Evolutionary conservation across 2,797 vertebrate genomes (phyloP), one percentile per base, ranked within the genome.

Genomic region (Melanotaenia maccullochi): DNA sequence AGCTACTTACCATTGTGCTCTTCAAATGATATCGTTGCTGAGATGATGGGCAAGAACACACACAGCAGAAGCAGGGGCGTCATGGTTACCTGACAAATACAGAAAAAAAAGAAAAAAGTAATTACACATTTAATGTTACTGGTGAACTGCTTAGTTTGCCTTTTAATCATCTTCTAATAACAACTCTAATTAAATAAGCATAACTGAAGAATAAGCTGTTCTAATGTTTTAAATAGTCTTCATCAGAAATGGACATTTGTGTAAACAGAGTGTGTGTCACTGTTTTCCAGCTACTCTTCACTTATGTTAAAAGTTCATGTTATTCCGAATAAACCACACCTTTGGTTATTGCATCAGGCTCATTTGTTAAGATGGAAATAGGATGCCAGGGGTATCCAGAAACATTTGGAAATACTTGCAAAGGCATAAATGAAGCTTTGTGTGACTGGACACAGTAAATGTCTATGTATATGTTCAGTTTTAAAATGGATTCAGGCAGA

Each of bases 51-150:
- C 94, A 98, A 90, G 89, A 93, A 95, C 88, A 95, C 91, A 87
- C 95, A 96, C 84, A 96, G 89, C 90, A 97, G 89, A 86, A 98
- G 93, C 86, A 97, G 92, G 91, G 95, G 92, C 92, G 94, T 95
- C 98, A 99, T 99, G 83, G 75, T 88, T 74, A 81, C 84, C 94
- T 94, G 82, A 51, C 82, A 78, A 71, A 72, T 3, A 69, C 0
- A 68, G 30, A 18, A 3, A 9, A 36, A 18, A 7, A 14, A 40
- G 38, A 40, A 14, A 40, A 13, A 40, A 40, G 38, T 36, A 36
- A 36, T 35, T 3, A 16, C 16, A 44, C 2, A 6, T 6, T 16
- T 44, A 20, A 44, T 44, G 16, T 44, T 18, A 44, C 40, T 44
- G 11, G 36, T 36, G 36, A 36, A 36, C 9, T 36, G 11, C 11